phyloP scores from a whole-genome alignment of 2,888 invertebrate species.

The Ditula angustiorana region DNA sequence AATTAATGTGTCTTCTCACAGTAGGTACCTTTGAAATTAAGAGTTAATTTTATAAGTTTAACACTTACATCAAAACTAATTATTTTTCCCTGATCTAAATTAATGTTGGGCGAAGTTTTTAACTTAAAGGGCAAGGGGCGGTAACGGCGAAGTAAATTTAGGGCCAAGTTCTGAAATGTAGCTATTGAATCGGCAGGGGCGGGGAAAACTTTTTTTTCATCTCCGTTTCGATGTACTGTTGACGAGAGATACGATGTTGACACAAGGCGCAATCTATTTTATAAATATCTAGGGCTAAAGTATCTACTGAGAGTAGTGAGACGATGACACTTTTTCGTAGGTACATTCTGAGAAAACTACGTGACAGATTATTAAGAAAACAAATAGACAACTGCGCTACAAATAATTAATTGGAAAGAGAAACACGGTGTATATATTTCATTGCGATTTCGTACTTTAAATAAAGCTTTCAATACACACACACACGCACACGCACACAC shows the following conservation, averaged over 20 bases:
- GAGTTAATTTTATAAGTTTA: not conserved
- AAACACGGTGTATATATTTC: too few species aligned
- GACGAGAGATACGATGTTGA: constrained; percentile 1
- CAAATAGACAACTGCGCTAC: too few species aligned
- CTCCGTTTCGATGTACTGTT: constrained; percentile 2
- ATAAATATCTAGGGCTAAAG: too few species aligned
- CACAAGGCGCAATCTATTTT: not conserved
- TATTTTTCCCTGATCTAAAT: constrained; percentile 13
- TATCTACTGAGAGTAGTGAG: too few species aligned
- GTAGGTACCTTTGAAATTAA: not conserved
- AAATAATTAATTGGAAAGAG: too few species aligned
- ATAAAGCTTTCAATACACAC: too few species aligned
- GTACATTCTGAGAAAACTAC: too few species aligned
- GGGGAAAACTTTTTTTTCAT: constrained; percentile 9
- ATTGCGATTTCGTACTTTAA: too few species aligned
- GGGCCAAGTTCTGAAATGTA: constrained; percentile 6
- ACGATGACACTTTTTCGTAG: too few species aligned
- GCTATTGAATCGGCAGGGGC: not conserved
- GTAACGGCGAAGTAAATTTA: constrained; percentile 7
- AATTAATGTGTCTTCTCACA: not conserved
- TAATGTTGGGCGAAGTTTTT: constrained; percentile 6
- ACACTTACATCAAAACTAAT: constrained; percentile 1
- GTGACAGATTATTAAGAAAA: too few species aligned
- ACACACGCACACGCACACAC: too few species aligned
- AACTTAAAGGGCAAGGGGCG: constrained; percentile 6